phyloP scores from a whole-genome alignment of 2,113 vertebrate species.

The Aptenodytes forsteri region DNA sequence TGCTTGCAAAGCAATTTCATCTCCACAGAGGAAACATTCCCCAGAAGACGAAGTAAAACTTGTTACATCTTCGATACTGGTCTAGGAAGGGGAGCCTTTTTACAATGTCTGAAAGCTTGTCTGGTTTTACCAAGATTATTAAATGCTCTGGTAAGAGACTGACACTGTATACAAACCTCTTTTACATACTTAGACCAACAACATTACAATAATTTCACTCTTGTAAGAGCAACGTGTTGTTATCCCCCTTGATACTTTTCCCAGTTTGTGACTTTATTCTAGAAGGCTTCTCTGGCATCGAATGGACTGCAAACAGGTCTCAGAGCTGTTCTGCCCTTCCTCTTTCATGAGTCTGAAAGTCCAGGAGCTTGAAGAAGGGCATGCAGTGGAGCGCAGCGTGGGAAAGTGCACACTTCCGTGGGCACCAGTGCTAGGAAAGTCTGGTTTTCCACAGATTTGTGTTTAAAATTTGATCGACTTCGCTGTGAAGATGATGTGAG shows the following conservation, averaged over 20 bases:
- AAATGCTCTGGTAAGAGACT: background rate
- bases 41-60: background rate
- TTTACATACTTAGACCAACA: background rate
- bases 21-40: background rate
- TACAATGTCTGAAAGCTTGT: background rate
- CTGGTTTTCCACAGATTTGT: background rate
- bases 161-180: background rate
- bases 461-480: background rate
- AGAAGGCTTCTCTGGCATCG: background rate
- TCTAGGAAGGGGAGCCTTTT: background rate
- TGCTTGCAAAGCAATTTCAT: background rate
- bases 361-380: background rate
- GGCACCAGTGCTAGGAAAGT: no score
- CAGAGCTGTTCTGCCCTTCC: background rate
- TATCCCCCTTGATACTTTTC: background rate
- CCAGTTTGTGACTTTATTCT: background rate
- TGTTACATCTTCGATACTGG: background rate
- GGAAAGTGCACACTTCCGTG: fast-evolving
- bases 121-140: background rate
- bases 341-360: background rate
- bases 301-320: background rate
- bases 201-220: background rate
- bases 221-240: background rate
- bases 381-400: fast-evolving
- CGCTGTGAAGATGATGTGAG: background rate